Evolutionary conservation across 2,797 vertebrate genomes (phyloP).

Genomic region (Acanthurus leucopareius): DNA sequence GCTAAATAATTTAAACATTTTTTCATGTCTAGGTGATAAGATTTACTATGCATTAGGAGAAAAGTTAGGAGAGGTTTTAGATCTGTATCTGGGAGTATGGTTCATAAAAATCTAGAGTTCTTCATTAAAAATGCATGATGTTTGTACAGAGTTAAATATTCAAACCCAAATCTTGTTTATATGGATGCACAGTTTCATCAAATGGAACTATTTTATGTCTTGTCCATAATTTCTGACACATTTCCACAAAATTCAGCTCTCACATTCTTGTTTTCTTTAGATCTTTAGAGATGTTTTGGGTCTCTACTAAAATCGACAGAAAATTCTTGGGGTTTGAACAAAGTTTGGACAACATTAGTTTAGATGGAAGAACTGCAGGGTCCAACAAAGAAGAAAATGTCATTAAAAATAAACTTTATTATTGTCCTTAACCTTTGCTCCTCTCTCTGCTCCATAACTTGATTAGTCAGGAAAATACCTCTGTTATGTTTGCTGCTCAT

Average conservation of each 20-base stretch:
- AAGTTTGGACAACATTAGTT: neutral
- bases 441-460: neutral
- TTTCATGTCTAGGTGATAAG: too few species aligned
- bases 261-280: neutral
- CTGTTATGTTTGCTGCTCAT: constrained; percentile 35
- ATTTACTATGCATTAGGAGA: too few species aligned
- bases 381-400: constrained; percentile 1
- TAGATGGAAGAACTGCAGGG: neutral
- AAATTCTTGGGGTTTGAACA: neutral
- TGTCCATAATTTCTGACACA: neutral
- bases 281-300: neutral
- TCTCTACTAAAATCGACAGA: neutral
- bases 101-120: neutral
- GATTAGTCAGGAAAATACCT: constrained; percentile 33
- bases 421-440: neutral
- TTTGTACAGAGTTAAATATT: neutral
- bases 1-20: too few species aligned
- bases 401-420: constrained; percentile 29
- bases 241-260: neutral
- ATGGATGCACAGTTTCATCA: neutral
- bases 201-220: neutral
- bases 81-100: too few species aligned
- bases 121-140: neutral
- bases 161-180: neutral
- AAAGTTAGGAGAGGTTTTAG: too few species aligned